These are phyloP conservation scores for Penaeus indicus DNA, from an alignment of 1,140 invertebrate species.

Conservation along the genomic window DNA sequence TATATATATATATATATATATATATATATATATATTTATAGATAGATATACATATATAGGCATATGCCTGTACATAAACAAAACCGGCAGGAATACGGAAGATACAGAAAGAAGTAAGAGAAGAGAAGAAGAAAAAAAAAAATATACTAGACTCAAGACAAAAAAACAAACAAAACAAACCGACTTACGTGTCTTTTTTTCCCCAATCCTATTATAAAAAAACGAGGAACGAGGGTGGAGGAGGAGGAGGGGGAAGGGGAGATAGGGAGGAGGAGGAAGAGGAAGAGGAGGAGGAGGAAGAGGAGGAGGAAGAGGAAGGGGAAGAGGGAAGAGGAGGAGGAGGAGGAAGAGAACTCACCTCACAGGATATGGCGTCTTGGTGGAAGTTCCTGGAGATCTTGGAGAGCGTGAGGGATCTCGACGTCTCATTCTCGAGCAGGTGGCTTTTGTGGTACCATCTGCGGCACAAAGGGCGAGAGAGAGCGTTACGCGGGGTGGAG, in stretches of 20 bases:
- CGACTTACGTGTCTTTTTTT: too few species aligned
- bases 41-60: too few species aligned
- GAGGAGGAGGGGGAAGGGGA: background rate
- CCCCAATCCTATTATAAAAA: background rate
- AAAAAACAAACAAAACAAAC: too few species aligned
- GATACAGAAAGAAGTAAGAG: background rate
- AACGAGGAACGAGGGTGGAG: background rate
- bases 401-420: background rate
- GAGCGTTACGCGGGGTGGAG: too few species aligned
- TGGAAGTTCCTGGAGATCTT: slow-evolving; percentile 35
- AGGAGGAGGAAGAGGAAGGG: background rate
- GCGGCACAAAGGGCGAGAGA: background rate
- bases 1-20: too few species aligned
- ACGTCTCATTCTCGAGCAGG: slow-evolving; percentile 19
- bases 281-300: background rate
- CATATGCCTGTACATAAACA: slow-evolving; percentile 20
- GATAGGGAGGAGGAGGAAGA: background rate
- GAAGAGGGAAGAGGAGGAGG: background rate
- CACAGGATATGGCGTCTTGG: slow-evolving; percentile 38
- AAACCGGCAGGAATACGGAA: background rate
- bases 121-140: background rate
- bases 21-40: too few species aligned
- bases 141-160: slow-evolving; percentile 8
- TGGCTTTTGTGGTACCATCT: slow-evolving; percentile 49
- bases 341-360: slow-evolving; percentile 30